Conservation (phyloP, 2,888 invertebrate species). For the Eretmocerus hayati region DNA sequence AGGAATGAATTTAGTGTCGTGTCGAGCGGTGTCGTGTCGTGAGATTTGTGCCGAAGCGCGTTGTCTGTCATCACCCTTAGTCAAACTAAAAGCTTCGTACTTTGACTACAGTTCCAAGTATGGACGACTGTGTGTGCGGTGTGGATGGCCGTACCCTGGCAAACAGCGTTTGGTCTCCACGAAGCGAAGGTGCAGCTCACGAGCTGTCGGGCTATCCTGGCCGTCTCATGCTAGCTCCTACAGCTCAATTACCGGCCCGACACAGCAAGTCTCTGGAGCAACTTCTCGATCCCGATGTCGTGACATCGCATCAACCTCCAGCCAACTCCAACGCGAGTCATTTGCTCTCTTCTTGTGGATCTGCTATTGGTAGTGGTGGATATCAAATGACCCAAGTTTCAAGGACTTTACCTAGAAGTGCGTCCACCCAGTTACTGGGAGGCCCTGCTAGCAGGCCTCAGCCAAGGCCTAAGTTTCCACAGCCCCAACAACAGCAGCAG, state of each 20-base stretch:
- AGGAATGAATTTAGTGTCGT: too few species aligned
- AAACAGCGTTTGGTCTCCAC: conserved; percentile 55
- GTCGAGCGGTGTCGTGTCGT: too few species aligned
- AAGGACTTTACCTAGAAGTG: conserved; percentile 41
- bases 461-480: conserved; percentile 28
- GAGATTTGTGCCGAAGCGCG: too few species aligned
- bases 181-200: conserved; percentile 41
- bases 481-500: too few species aligned
- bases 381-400: too few species aligned
- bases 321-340: conserved; percentile 24
- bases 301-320: conserved; percentile 35
- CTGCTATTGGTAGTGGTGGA: conserved; percentile 26
- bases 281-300: conserved; percentile 55
- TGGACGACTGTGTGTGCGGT: conserved; percentile 64
- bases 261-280: conserved; percentile 81
- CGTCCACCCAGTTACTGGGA: conserved; percentile 49
- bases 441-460: conserved; percentile 37
- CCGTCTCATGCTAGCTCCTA: conserved; percentile 11
- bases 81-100: too few species aligned
- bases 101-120: conserved; percentile 35
- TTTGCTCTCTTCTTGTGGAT: too few species aligned
- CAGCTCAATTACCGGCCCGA: conserved; percentile 56
- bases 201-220: conserved; percentile 53
- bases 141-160: conserved; percentile 53
- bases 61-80: too few species aligned